Base-by-base conservation (phyloP, 2,113 vertebrate genomes). In the Seriola dumerili region DNA sequence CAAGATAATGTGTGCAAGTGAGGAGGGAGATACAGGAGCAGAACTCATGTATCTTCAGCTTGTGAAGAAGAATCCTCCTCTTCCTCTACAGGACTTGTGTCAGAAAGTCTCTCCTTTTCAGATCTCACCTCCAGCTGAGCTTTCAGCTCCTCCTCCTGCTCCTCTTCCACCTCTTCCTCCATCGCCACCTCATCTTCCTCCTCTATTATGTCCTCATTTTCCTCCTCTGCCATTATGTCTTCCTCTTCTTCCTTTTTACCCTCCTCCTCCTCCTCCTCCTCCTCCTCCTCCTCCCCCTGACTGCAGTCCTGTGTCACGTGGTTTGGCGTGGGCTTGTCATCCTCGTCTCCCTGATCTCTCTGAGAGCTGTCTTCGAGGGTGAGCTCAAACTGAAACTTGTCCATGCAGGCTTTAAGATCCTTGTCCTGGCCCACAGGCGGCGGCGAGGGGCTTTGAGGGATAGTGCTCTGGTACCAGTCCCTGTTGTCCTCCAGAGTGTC, bases 401-500 rank as follows among this genome's bases (percentile, higher is more conserved):
- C 95, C 1, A 85, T 92, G 82, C 94, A 95, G 65, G 81, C 72
- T 14, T 95, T 94, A 9, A 96, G 92, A 13, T 95, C 94, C 71
- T 94, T 94, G 76, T 94, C 94, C 3, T 91, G 90, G 19, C 90
- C 83, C 12, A 95, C 92, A 0, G 94, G 96, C 0, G 97, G 96
- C 0, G 97, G 97, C 0, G 97, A 97, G 0, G 97, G 97, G 81
- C 97, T 98, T 88, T 97, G 97, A 1, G 96, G 96, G 42, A 97
- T 97, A 80, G 96, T 97, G 44, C 96, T 97, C 89, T 98, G 97
- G 91, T 98, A 98, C 97, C 97, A 98, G 94, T 97, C 96, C 85
- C 97, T 92, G 95, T 98, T 98, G 93, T 98, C 97, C 86, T 98
- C 97, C 84, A 98, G 83, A 0, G 97, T 97, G 91, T 98, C 97